These are phyloP conservation scores for Bubo blakistoni DNA, from an alignment of 2,113 vertebrate species.

Conservation along the genomic window DNA sequence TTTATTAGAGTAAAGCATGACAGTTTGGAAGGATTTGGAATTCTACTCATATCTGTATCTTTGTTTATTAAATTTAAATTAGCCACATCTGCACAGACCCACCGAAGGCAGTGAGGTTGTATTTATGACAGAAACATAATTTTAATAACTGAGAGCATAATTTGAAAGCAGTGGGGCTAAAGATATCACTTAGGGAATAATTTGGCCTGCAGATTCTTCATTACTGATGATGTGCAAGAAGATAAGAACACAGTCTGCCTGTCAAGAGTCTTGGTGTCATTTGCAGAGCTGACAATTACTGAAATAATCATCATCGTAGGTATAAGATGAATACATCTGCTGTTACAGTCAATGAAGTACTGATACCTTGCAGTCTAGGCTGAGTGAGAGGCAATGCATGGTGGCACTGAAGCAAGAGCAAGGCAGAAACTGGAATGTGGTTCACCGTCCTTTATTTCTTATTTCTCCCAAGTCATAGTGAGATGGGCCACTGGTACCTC, in stretches of 20 bases:
- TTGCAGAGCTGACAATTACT: slow-evolving; percentile 16
- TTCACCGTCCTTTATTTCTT: neutral
- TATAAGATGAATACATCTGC: neutral
- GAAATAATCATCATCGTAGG: neutral
- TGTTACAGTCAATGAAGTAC: neutral
- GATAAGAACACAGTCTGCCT: neutral
- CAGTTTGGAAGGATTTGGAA: neutral
- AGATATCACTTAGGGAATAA: neutral
- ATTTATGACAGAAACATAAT: neutral
- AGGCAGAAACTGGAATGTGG: neutral
- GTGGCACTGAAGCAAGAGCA: neutral
- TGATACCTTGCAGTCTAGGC: neutral
- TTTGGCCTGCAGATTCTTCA: neutral
- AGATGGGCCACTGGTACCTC: neutral
- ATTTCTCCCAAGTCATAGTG: neutral
- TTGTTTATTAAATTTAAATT: slow-evolving; percentile 34
- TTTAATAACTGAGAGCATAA: slow-evolving; percentile 11
- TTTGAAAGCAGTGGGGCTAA: neutral
- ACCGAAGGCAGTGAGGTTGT: neutral
- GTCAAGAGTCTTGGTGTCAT: neutral
- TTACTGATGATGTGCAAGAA: neutral
- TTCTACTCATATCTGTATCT: neutral
- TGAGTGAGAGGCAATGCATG: neutral
- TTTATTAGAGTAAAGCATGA: neutral
- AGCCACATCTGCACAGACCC: neutral